phyloP scores from a whole-genome alignment of 2,888 invertebrate species.

The Mesopsocus fuscifrons region DNA sequence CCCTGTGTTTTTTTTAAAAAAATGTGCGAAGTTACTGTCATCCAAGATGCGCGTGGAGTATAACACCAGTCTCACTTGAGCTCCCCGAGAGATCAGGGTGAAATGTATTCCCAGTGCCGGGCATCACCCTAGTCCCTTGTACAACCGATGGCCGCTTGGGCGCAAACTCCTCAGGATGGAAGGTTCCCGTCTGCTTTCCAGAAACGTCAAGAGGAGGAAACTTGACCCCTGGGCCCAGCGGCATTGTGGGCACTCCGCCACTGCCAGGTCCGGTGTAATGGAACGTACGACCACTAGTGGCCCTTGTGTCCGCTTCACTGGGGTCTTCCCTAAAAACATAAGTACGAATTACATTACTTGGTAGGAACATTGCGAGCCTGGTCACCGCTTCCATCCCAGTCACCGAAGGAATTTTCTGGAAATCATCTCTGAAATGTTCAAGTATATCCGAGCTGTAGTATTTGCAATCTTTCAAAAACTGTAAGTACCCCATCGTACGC shows the following conservation, averaged over 20 bases:
- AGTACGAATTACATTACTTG: no score
- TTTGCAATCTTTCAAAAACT: no score
- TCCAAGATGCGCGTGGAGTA: no score
- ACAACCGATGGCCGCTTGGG: not conserved
- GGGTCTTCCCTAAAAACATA: not conserved
- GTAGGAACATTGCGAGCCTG: no score
- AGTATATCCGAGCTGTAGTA: no score
- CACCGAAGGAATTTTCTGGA: no score
- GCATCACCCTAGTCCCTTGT: not conserved
- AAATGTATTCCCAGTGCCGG: slow-evolving; percentile 4
- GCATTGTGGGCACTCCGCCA: not conserved
- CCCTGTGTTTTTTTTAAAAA: no score
- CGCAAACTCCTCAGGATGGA: slow-evolving; percentile 4
- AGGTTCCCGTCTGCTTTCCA: not conserved
- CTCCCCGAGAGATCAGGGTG: slow-evolving; percentile 14
- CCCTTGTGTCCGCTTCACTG: not conserved
- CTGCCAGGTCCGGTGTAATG: not conserved
- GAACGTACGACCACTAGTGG: not conserved
- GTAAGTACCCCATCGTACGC: no score
- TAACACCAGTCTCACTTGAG: no score
- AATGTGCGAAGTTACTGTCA: no score
- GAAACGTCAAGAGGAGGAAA: not conserved
- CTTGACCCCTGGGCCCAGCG: not conserved
- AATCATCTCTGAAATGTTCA: no score
- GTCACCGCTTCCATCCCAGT: no score